Evolutionary conservation across 1,140 invertebrate genomes (phyloP).

Genomic region (Drosophila malerkotliana): DNA sequence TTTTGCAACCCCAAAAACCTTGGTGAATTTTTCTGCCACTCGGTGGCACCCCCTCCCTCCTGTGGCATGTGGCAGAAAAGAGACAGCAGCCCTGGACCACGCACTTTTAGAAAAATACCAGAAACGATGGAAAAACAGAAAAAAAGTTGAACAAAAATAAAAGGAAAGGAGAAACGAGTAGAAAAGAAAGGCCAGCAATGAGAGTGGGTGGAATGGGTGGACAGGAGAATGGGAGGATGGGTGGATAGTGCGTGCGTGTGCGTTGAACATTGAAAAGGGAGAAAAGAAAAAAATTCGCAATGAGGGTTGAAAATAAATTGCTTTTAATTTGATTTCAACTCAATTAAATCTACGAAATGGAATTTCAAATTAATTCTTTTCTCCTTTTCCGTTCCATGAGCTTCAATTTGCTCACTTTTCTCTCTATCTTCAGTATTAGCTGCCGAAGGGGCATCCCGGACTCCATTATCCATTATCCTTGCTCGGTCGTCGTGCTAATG

Average conservation of each 20-base stretch:
- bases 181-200: neutral
- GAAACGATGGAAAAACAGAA: conserved; percentile 65
- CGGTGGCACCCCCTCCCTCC: neutral
- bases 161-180: neutral
- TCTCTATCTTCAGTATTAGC: conserved; percentile 12
- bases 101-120: conserved; percentile 71
- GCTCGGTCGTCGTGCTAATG: conserved; percentile 32
- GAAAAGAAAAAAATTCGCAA: conserved; percentile 68
- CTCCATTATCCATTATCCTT: conserved; percentile 28
- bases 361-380: conserved; percentile 83
- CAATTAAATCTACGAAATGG: conserved; percentile 84
- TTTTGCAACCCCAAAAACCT: conserved; percentile 77
- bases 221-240: neutral
- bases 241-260: conserved; percentile 62
- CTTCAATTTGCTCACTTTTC: conserved; percentile 41
- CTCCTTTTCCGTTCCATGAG: conserved; percentile 9
- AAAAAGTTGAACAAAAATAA: conserved; percentile 9
- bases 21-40: conserved; percentile 39
- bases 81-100: conserved; percentile 37
- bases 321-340: conserved; percentile 84
- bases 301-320: conserved; percentile 83
- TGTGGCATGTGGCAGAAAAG: conserved; percentile 4
- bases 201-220: conserved; percentile 5
- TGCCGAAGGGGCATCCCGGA: neutral
- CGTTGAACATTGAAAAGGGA: conserved; percentile 18